Base-by-base conservation (phyloP, 2,797 vertebrate genomes). In the Alauda arvensis region DNA sequence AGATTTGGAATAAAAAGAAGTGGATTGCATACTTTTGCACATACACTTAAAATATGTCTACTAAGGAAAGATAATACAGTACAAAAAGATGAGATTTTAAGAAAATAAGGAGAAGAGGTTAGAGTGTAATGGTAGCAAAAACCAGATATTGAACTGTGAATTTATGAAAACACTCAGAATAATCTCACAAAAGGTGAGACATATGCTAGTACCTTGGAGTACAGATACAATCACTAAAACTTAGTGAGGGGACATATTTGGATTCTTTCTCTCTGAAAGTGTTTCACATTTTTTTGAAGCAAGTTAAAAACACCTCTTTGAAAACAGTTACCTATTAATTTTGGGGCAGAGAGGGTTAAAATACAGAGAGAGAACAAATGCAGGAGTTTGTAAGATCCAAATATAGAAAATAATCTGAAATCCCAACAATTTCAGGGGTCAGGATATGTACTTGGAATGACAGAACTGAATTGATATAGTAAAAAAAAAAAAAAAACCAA, bases 91-190 rank as follows among this genome's bases (percentile, higher is more conserved):
- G 9, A 37, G 13, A 63, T 39, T 60, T 79, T n/a, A 60, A 74
- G 8, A 43, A 87, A 79, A 42, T 31, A 76, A 68, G 8, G 8
- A 83, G 20, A 57, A 53, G 14, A 49, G 1, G 4, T 62, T 42
- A 56, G 78, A 68, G 5, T 48, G 25, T 59, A 77, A 72, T 76
- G 12, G 28, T 3, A 48, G 5, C 19, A 70, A 66, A 79, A 10
- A 52, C 25, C 69, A 66, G 42, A 19, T 72, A 60, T 45, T 62
- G 33, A 79, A 69, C n/a, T 13, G 5, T 39, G 23, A 84, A 37
- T 2, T 1, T 2, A 24, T 4, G 28, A 57, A 75, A 68, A 18
- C 2, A 0, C 4, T 24, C 48, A 76, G 12, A 33, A 25, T 43
- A 62, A 59, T 29, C n/a, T 62, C 82, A 52, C 12, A 31, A 76